Percentiles rank a stretch among this genome's conserved stretches.
Conservation (phyloP, 2,113 vertebrate species). For the Myocastor coypus region DNA sequence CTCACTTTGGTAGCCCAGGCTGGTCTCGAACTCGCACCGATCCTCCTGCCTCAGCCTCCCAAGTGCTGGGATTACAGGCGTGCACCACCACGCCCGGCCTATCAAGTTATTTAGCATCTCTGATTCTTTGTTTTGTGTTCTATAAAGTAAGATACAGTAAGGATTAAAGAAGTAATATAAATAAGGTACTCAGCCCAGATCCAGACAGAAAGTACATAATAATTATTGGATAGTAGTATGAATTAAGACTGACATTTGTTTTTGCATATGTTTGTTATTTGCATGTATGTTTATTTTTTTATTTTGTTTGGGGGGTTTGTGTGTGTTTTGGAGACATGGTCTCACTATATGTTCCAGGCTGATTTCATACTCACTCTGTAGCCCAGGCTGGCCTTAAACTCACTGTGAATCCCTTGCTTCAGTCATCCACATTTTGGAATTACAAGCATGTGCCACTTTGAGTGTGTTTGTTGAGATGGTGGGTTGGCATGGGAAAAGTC, state of each 20-base stretch:
- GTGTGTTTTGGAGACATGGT: not conserved
- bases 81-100: no score
- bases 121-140: constrained; percentile 36
- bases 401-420: not conserved
- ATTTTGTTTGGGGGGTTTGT: not conserved
- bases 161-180: not conserved
- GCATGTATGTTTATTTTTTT: not conserved
- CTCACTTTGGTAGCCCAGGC: no score
- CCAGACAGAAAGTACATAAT: not conserved
- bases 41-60: no score
- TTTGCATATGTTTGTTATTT: not conserved
- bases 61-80: no score
- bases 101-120: constrained; percentile 1
- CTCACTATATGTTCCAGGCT: not conserved
- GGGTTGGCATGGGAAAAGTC: not conserved
- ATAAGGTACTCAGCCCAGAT: not conserved
- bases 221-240: not conserved
- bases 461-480: not conserved
- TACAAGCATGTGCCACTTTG: not conserved
- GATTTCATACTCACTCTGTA: not conserved
- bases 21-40: no score
- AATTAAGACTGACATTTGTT: not conserved
- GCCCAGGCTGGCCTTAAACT: not conserved
- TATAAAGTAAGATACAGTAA: not conserved
- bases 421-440: not conserved